Conservation (phyloP, 2,888 invertebrate species). For the Habrosyne pyritoides region DNA sequence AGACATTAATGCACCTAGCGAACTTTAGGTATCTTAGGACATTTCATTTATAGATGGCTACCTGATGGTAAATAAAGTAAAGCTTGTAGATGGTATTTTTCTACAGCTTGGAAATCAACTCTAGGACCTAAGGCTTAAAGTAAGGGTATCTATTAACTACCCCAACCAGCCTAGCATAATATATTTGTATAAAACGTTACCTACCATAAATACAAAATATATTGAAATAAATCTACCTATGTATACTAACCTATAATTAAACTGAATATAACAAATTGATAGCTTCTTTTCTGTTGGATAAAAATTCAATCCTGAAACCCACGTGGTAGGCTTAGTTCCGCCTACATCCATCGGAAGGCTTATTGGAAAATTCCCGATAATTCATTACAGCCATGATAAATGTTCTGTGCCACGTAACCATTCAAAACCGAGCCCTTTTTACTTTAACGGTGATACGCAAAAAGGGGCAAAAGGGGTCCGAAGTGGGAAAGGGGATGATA, state of each 20-base stretch:
- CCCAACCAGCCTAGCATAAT: no score
- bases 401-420: constrained; percentile 70
- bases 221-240: background rate
- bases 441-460: constrained; percentile 80
- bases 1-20: no score
- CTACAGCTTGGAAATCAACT: no score
- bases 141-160: no score
- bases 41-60: no score
- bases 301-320: constrained; percentile 22
- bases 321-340: constrained; percentile 10
- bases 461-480: constrained; percentile 72
- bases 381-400: constrained; percentile 81
- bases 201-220: background rate
- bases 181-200: no score
- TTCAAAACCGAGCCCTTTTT: constrained; percentile 77
- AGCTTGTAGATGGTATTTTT: no score
- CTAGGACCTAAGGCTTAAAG: no score
- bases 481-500: constrained; percentile 72
- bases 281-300: constrained; percentile 7
- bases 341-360: constrained; percentile 39
- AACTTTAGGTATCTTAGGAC: no score
- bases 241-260: constrained; percentile 14
- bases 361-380: constrained; percentile 78
- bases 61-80: no score
- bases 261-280: no score